A percentile compares a stretch with the other conserved stretches of the same genome.
These are phyloP conservation scores for Nephila pilipes DNA, from an alignment of 1,140 invertebrate genomes.

Conservation along the genomic window DNA sequence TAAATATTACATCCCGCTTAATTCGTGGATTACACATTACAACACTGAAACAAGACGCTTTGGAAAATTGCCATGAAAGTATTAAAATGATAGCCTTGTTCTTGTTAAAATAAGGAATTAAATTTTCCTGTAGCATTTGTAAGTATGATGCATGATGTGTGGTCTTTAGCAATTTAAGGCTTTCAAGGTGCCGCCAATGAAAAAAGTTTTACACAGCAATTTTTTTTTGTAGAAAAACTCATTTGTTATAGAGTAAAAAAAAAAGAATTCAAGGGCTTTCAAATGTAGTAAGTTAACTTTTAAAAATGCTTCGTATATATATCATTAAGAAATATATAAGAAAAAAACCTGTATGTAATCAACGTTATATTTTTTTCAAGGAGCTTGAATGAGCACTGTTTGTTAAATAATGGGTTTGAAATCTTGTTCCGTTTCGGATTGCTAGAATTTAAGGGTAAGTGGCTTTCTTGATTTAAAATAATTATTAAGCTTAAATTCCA, in stretches of 20 bases:
- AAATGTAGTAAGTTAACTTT: background rate
- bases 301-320: background rate
- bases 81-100: background rate
- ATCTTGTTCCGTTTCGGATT: constrained; percentile 20
- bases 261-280: background rate
- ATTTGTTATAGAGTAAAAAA: background rate
- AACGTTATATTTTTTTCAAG: background rate
- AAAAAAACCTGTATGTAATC: background rate
- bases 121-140: background rate
- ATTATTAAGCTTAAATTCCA: background rate
- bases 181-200: background rate
- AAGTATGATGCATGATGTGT: background rate
- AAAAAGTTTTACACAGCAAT: background rate
- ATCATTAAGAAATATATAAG: constrained; percentile 4
- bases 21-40: background rate
- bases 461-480: background rate
- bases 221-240: background rate
- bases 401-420: constrained; percentile 31
- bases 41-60: background rate
- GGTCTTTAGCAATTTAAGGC: background rate
- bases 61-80: background rate
- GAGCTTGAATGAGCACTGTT: background rate
- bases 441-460: constrained; percentile 8
- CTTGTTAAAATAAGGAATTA: background rate
- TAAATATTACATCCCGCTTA: no score